These are phyloP conservation scores for Holacanthus passer DNA, from an alignment of 2,113 vertebrate species.

Conservation along the genomic window DNA sequence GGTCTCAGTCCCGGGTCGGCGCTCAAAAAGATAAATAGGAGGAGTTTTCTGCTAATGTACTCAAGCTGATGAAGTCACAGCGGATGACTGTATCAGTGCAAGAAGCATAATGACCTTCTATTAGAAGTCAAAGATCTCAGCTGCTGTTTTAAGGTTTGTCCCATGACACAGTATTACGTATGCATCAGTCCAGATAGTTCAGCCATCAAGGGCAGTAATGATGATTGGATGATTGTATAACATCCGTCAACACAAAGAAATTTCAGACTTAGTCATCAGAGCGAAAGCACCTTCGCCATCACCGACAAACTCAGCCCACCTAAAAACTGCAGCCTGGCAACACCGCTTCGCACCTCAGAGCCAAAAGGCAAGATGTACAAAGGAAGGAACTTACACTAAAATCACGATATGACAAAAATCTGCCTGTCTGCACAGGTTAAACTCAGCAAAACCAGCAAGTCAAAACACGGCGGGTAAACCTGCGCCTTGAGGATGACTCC, in stretches of 20 bases:
- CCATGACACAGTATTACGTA: conserved; percentile 32
- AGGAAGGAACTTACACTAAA: conserved; percentile 9
- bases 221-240: conserved; percentile 46
- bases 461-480: conserved; percentile 38
- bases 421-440: conserved; percentile 10
- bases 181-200: conserved; percentile 28
- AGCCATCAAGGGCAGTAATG: conserved; percentile 28
- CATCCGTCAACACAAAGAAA: conserved; percentile 15
- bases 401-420: conserved; percentile 20
- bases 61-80: conserved; percentile 21
- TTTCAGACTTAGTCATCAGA: conserved; percentile 50
- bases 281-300: neutral
- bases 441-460: conserved; percentile 33
- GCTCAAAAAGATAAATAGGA: neutral
- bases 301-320: conserved; percentile 23
- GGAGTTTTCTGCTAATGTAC: neutral
- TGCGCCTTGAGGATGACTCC: conserved; percentile 28
- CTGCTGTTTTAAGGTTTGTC: conserved; percentile 10
- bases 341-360: conserved; percentile 1
- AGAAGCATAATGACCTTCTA: conserved; percentile 22
- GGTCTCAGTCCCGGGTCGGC: neutral
- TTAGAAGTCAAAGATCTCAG: conserved; percentile 21
- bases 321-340: conserved; percentile 39
- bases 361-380: neutral
- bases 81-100: conserved; percentile 2